Evolutionary conservation across 2,797 vertebrate species (phyloP).

Genomic region (Thamnophis elegans): DNA sequence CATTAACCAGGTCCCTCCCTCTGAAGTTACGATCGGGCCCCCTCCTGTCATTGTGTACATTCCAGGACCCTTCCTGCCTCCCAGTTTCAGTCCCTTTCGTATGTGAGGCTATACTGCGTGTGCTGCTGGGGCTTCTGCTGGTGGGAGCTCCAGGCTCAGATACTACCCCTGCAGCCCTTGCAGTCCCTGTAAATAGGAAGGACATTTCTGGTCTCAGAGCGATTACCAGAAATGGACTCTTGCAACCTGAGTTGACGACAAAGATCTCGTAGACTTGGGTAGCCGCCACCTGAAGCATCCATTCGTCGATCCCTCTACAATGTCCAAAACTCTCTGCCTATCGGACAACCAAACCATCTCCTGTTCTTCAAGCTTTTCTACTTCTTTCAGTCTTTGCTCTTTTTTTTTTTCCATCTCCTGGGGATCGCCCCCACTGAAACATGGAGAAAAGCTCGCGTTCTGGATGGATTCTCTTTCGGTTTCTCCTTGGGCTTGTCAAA

Average conservation of each 20-base stretch:
- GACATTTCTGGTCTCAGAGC: no score
- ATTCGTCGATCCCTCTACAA: not conserved
- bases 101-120: not conserved
- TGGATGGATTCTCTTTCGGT: not conserved
- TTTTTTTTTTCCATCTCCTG: not conserved
- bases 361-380: not conserved
- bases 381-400: not conserved
- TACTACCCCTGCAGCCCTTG: no score
- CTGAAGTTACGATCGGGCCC: accelerated
- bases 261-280: not conserved
- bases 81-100: not conserved
- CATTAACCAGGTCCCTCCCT: not conserved
- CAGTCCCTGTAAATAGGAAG: no score
- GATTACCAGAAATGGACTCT: no score
- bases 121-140: no score
- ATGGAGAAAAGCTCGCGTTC: not conserved
- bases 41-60: accelerated
- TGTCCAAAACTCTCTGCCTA: not conserved
- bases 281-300: not conserved
- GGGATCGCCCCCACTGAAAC: not conserved
- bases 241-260: no score
- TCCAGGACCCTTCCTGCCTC: not conserved
- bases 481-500: not conserved
- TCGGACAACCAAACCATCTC: not conserved
- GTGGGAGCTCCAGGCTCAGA: no score